Evolutionary conservation across 2,888 invertebrate species (phyloP).

Genomic region (Lepetodrilus schrolli): DNA sequence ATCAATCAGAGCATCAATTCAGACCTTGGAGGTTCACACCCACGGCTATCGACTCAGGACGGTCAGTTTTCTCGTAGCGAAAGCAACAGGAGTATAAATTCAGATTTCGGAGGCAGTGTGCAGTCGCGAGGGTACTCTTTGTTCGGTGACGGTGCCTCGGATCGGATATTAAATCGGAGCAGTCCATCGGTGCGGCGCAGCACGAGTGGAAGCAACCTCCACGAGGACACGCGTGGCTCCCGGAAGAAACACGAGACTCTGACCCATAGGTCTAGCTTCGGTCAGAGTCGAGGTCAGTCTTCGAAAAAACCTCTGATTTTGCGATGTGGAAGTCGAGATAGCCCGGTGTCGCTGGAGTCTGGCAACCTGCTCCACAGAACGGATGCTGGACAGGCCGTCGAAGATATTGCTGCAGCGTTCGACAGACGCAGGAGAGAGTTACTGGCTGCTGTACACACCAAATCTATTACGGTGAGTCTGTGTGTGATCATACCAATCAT

Average conservation of each 20-base stretch:
- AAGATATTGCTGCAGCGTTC: not conserved
- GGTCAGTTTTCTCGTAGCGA: not conserved
- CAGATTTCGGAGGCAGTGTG: not conserved
- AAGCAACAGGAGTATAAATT: conserved; percentile 13
- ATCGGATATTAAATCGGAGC: not conserved
- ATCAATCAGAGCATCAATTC: conserved; percentile 5
- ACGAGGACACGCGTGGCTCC: not conserved
- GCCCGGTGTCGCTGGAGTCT: not conserved
- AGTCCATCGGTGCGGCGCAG: not conserved
- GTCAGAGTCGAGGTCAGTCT: not conserved
- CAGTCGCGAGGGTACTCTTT: not conserved
- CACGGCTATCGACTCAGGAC: not conserved
- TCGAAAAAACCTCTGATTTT: conserved; percentile 3
- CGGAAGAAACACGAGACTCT: not conserved
- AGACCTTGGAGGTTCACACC: not conserved
- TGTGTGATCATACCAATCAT: no score
- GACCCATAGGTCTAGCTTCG: not conserved
- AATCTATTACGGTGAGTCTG: conserved; percentile 13
- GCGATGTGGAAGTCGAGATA: not conserved
- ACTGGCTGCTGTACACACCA: not conserved
- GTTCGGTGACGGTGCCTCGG: conserved; percentile 4
- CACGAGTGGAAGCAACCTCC: conserved; percentile 19
- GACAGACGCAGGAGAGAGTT: not conserved
- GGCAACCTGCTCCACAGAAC: not conserved
- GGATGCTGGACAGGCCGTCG: not conserved